Base-by-base conservation (phyloP, 2,888 invertebrate species). In the Leptinotarsa peninsularis region DNA sequence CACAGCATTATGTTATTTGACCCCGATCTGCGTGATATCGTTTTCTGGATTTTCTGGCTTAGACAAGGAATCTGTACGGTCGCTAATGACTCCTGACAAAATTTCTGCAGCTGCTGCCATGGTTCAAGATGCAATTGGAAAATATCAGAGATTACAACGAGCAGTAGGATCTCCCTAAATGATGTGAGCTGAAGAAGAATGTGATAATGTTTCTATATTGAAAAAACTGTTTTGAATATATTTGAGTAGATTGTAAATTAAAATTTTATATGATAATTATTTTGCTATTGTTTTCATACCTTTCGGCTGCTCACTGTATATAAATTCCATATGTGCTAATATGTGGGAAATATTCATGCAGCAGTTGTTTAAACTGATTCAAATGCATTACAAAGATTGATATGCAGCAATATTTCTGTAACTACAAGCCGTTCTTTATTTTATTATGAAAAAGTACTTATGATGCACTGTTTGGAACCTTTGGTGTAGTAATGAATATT, bases 121-220 rank as follows among this genome's bases (percentile, higher is more conserved):
- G 60, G 91, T 93, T 2, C 90, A 91, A 81, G 90, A 89, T 52
- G 93, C 93, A 4, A 90, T 93, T 72, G 90, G 91, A 71, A 92
- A 92, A 83, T 93, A 92, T 82, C 87, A 88, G 76, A 80, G 86
- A 60, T 74, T 88, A 33, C 88, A 88, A 77, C 79, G 85, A 70
- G 83, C 81, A 15, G 76, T 81, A 33, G 75, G 77, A 52, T 74
- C 72, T 72, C 63, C 76, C 14, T 49, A n/a, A 69, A 15, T 5
- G 58, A 23, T 13, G 18, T 54, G 54, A 54, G 54, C 10, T 13
- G 13, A 18, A 10, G 54, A 54, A 18, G n/a, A 54, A 54, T 54
- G 58, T 58, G 58, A 58, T 58, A 58, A 13, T 23, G 21, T 58
- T 58, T 58, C 23, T 23, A 14, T 15, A 10, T 27, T 58, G 14